A percentile compares a stretch with the other conserved stretches of the same genome.
These are phyloP conservation scores for Dicyrtomina minuta DNA, from an alignment of 2,888 invertebrate genomes.

Conservation along the genomic window DNA sequence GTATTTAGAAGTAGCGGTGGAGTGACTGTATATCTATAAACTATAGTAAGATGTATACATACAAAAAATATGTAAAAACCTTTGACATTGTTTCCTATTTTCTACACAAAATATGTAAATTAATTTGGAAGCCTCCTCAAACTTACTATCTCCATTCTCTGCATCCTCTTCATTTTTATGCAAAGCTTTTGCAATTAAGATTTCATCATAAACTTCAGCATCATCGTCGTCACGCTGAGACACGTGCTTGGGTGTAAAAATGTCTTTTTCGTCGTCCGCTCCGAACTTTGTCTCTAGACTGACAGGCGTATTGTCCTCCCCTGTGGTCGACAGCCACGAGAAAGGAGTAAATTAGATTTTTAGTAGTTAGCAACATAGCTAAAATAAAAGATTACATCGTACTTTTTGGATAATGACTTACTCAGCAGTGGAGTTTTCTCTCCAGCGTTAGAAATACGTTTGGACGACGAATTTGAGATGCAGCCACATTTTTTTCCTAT, in stretches of 20 bases:
- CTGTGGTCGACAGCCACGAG: neutral
- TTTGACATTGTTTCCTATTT: no score
- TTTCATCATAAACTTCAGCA: constrained; percentile 47
- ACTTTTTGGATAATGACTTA: no score
- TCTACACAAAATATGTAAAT: neutral
- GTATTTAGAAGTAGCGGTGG: no score
- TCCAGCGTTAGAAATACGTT: neutral
- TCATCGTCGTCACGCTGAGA: constrained; percentile 35
- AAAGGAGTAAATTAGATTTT: no score
- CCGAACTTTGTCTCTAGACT: neutral
- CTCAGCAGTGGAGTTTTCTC: constrained; percentile 31
- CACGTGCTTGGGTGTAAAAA: neutral
- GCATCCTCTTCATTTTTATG: constrained; percentile 41
- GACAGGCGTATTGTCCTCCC: neutral
- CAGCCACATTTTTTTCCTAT: neutral
- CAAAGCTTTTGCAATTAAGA: constrained; percentile 49
- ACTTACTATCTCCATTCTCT: constrained; percentile 44
- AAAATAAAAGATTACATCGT: no score
- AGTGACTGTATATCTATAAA: no score
- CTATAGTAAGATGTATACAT: no score
- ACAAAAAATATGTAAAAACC: no score
- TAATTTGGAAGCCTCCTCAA: no score
- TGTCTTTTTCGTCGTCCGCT: constrained; percentile 20
- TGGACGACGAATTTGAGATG: neutral
- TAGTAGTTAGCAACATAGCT: no score